Conservation (phyloP, 1,140 invertebrate species). For the Steinernema khuongi region DNA sequence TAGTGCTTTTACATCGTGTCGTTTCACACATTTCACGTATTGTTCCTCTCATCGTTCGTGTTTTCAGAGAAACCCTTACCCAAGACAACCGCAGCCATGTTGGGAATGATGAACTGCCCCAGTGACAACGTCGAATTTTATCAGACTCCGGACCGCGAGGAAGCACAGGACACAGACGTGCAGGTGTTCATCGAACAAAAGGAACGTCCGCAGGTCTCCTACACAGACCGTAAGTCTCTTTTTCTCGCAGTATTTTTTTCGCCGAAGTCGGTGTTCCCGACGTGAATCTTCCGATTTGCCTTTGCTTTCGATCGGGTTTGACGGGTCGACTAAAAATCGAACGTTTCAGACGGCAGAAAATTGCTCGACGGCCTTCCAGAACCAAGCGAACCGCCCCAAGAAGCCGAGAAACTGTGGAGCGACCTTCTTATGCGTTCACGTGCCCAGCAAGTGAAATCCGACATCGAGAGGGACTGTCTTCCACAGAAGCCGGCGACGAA, state of each 20-base stretch:
- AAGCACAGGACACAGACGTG: not conserved
- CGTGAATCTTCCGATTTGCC: not conserved
- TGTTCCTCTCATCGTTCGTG: not conserved
- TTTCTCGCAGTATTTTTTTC: not conserved
- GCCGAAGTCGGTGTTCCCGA: too few relatives aligned
- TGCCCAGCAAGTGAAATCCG: not conserved
- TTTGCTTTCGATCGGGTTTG: not conserved
- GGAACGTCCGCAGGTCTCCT: conserved; percentile 7
- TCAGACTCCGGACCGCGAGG: not conserved
- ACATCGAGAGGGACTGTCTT: not conserved
- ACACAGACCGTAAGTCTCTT: not conserved
- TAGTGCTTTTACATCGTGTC: not conserved
- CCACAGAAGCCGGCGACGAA: not conserved
- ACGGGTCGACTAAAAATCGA: not conserved
- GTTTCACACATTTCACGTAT: not conserved
- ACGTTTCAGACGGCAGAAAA: conserved; percentile 9
- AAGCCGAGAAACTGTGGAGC: conserved; percentile 2
- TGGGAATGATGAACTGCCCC: conserved; percentile 10
- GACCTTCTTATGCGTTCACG: not conserved
- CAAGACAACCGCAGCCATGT: not conserved
- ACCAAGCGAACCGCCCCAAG: not conserved
- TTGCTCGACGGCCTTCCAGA: not conserved
- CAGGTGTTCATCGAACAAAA: not conserved
- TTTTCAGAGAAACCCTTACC: not conserved
- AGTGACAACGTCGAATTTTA: not conserved